Evolutionary conservation across 1,140 invertebrate genomes (phyloP).

Genomic region (Plodia interpunctella): DNA sequence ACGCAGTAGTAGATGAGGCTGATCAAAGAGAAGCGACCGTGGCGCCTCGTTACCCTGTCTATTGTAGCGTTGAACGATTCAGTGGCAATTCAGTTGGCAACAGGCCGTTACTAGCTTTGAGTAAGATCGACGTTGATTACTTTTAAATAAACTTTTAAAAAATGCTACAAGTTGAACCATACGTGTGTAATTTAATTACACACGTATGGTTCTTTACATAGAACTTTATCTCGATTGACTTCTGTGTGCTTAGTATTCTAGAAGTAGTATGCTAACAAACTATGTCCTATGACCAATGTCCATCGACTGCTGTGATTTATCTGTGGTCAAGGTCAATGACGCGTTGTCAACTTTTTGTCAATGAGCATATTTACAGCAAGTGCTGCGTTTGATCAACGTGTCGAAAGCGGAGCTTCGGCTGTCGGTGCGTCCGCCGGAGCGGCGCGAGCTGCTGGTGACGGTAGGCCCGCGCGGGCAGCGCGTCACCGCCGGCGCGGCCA

Average conservation of each 20-base stretch:
- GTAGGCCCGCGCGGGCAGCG: slow-evolving; percentile 24
- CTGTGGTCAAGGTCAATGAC: no score
- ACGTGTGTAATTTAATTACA: no score
- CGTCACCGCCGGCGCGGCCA: slow-evolving; percentile 37
- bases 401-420: slow-evolving; percentile 33
- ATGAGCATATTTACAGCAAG: neutral
- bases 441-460: slow-evolving; percentile 25
- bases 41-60: neutral
- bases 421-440: slow-evolving; percentile 17
- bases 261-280: no score
- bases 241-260: no score
- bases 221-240: no score
- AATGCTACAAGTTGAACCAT: no score
- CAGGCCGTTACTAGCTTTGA: slow-evolving; percentile 11
- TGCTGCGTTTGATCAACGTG: slow-evolving; percentile 33
- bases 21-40: neutral
- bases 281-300: no score
- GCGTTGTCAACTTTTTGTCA: no score
- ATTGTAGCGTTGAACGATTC: neutral
- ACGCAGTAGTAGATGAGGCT: neutral
- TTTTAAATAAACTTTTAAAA: no score
- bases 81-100: neutral
- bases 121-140: no score
- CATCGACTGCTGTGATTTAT: no score
- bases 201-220: no score